Conservation (phyloP, 2,113 vertebrate species). For the Calyptomena viridis region DNA sequence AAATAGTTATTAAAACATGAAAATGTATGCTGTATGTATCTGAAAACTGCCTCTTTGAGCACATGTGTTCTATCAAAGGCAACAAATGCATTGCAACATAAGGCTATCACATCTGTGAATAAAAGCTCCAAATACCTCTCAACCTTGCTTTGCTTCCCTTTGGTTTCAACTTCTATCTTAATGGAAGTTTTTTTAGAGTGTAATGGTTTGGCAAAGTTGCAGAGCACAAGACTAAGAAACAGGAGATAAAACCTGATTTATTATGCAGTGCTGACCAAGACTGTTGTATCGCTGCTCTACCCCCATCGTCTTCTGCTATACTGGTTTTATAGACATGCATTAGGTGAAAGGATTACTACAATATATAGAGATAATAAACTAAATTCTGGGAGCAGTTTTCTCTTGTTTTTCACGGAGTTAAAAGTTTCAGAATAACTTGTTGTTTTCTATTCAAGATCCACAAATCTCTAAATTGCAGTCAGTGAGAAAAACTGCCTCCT, state of each 20-base stretch:
- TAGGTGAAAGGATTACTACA: background rate
- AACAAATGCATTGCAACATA: slow-evolving; percentile 4
- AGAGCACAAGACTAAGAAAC: background rate
- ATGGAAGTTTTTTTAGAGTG: background rate
- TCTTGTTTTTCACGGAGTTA: background rate
- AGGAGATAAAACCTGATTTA: background rate
- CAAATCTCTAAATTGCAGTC: background rate
- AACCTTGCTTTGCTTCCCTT: slow-evolving; percentile 14
- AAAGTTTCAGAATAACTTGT: background rate
- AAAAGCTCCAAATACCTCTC: background rate
- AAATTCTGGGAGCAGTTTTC: background rate
- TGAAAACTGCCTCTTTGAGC: slow-evolving; percentile 1
- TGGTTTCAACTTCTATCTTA: background rate
- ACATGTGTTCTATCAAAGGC: slow-evolving; percentile 3
- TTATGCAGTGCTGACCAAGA: background rate
- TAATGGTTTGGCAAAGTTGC: slow-evolving; percentile 8
- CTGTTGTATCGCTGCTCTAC: background rate
- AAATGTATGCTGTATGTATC: background rate
- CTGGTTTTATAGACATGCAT: background rate
- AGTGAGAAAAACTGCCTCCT: background rate
- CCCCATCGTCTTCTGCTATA: background rate
- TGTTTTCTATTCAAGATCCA: background rate
- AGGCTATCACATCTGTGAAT: background rate
- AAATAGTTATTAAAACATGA: slow-evolving; percentile 35
- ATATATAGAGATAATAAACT: background rate